Evolutionary conservation across 2,888 invertebrate species (phyloP).

Genomic region (Epiblema foenella): DNA sequence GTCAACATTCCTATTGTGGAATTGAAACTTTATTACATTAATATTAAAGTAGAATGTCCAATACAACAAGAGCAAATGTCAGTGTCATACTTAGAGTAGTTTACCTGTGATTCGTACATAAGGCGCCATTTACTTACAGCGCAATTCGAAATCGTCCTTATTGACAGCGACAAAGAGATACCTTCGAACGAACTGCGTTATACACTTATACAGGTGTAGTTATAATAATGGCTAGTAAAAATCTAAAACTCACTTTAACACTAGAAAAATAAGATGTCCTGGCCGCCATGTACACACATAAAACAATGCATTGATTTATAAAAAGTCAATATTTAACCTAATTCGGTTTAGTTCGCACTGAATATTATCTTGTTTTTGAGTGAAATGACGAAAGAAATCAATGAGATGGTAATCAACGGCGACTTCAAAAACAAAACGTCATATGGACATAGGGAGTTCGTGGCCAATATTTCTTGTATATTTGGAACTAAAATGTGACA

Average conservation of each 20-base stretch:
- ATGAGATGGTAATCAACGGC: neutral
- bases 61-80: too few relatives aligned
- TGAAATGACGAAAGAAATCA: slow-evolving; percentile 3
- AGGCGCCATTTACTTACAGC: too few relatives aligned
- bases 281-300: neutral
- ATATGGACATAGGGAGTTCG: neutral
- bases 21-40: too few relatives aligned
- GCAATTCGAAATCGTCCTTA: too few relatives aligned
- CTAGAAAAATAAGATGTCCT: neutral
- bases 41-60: too few relatives aligned
- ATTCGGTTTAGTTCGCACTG: neutral
- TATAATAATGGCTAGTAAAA: too few relatives aligned
- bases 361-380: neutral
- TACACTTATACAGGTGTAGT: too few relatives aligned
- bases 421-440: neutral
- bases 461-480: neutral
- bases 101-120: too few relatives aligned
- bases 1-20: too few relatives aligned
- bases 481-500: neutral
- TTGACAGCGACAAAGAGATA: too few relatives aligned
- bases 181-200: too few relatives aligned
- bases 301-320: neutral
- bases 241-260: neutral
- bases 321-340: neutral
- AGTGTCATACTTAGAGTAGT: too few relatives aligned